Conservation (phyloP, 1,140 invertebrate genomes). For the Drosophila ficusphila region DNA sequence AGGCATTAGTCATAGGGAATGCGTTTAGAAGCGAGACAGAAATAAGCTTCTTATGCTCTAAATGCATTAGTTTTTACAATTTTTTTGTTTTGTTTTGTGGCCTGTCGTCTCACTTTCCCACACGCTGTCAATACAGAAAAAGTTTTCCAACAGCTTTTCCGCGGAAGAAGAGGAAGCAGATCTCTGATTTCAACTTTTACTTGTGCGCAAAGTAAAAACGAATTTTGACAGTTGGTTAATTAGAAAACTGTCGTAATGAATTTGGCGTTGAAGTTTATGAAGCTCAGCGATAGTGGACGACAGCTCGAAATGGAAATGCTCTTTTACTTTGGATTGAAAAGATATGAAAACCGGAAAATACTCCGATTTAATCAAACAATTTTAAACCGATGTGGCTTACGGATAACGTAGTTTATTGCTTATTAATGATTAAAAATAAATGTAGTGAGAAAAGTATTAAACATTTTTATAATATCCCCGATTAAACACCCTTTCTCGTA, state of each 20-base stretch:
- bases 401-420: no score
- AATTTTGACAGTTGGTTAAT: slow-evolving; percentile 62
- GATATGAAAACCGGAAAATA: background rate
- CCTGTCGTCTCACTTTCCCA: slow-evolving; percentile 31
- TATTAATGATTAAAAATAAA: no score
- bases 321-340: background rate
- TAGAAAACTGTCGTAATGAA: slow-evolving; percentile 63
- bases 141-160: slow-evolving; percentile 42
- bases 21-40: background rate
- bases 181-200: slow-evolving; percentile 57
- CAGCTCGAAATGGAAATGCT: slow-evolving; percentile 7
- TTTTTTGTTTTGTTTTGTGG: background rate
- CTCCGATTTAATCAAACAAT: no score
- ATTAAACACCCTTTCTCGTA: background rate
- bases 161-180: slow-evolving; percentile 19
- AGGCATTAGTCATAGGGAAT: slow-evolving; percentile 8
- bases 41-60: slow-evolving; percentile 49
- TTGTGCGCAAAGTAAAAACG: slow-evolving; percentile 34
- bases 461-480: no score
- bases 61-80: slow-evolving; percentile 14
- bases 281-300: background rate
- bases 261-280: slow-evolving; percentile 38
- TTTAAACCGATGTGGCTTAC: no score
- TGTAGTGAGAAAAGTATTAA: no score
- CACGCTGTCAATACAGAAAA: slow-evolving; percentile 46